phyloP scores from a whole-genome alignment of 2,113 vertebrate species.

The Cyanoramphus novaezelandiae region DNA sequence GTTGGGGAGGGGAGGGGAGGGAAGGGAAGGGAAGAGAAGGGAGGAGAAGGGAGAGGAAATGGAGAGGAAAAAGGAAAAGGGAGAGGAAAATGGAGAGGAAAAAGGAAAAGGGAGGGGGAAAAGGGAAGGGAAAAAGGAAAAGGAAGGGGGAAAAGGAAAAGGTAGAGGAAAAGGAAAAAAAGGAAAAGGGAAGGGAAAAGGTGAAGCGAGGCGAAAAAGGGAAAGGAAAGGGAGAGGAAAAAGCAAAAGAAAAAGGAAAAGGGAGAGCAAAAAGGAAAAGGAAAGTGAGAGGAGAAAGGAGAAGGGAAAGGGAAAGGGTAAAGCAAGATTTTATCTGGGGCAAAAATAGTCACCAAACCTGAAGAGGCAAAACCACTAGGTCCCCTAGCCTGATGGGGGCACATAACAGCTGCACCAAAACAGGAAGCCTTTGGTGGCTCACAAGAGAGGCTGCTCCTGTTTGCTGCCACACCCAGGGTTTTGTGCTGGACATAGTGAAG shows the following conservation, averaged over 20 bases:
- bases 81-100: too few species aligned
- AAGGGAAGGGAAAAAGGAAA: too few species aligned
- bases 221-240: too few species aligned
- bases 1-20: too few species aligned
- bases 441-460: background rate
- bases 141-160: too few species aligned
- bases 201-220: too few species aligned
- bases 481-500: background rate
- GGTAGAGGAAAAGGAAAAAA: too few species aligned
- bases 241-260: too few species aligned
- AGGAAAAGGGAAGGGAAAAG: too few species aligned
- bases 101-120: background rate
- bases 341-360: background rate
- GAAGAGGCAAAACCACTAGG: background rate
- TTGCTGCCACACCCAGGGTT: background rate
- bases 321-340: background rate
- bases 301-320: background rate
- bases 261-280: background rate
- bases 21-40: too few species aligned
- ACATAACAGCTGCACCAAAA: background rate
- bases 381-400: background rate
- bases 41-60: accelerated
- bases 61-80: too few species aligned
- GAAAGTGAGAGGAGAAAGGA: background rate
- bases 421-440: background rate